Evolutionary conservation across 2,888 invertebrate genomes (phyloP).

Genomic region (Neoitamus cyanurus): DNA sequence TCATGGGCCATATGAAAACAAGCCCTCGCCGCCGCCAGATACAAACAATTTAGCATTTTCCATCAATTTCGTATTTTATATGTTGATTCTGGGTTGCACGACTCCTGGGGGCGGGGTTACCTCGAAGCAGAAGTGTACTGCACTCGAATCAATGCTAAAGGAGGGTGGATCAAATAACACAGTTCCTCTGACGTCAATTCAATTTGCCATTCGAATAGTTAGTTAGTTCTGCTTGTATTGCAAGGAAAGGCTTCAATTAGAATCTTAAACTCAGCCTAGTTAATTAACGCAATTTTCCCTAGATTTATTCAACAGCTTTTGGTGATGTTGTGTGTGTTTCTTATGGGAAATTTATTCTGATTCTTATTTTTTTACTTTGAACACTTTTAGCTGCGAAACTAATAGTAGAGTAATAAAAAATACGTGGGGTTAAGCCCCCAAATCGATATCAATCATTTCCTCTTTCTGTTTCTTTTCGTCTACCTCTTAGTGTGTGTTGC

Average conservation of each 20-base stretch:
- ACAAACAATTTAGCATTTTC: conserved; percentile 39
- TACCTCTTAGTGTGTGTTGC: too few species aligned
- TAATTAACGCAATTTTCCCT: not conserved
- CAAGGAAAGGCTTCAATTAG: not conserved
- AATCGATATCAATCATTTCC: too few species aligned
- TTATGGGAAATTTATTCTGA: too few species aligned
- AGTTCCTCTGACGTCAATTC: not conserved
- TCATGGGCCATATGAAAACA: conserved; percentile 53
- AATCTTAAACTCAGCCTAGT: not conserved
- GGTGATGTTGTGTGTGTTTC: too few species aligned
- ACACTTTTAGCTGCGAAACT: too few species aligned
- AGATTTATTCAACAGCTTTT: too few species aligned
- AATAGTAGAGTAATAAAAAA: too few species aligned
- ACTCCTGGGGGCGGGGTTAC: not conserved
- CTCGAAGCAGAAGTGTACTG: not conserved
- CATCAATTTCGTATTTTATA: conserved; percentile 41
- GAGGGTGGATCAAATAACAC: not conserved
- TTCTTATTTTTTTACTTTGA: too few species aligned
- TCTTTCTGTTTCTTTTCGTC: too few species aligned
- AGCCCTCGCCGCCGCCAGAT: conserved; percentile 48
- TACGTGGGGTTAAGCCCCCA: too few species aligned
- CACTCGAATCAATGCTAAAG: not conserved
- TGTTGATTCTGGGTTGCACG: conserved; percentile 30
- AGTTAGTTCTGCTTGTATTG: not conserved
- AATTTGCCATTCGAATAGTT: not conserved